Conservation (phyloP, 2,797 vertebrate genomes). For the Melanogrammus aeglefinus region DNA sequence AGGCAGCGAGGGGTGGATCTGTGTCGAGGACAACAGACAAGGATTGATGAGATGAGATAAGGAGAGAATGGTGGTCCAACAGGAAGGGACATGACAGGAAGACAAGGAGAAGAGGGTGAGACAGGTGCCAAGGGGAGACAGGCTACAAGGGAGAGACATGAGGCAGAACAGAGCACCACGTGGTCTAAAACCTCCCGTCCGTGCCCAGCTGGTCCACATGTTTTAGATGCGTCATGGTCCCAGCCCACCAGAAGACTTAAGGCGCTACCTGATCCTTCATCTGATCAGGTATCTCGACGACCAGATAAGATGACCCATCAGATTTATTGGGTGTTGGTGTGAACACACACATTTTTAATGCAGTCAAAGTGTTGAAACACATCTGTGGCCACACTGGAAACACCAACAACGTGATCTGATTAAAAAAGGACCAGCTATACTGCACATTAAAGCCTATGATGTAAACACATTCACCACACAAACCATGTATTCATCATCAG, state of each 20-base stretch:
- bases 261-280: background rate
- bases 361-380: background rate
- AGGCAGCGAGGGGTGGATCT: conserved; percentile 11
- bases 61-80: background rate
- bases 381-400: background rate
- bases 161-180: too few relatives aligned
- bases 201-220: background rate
- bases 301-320: background rate
- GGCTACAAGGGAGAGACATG: background rate
- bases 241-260: background rate
- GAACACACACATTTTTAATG: background rate
- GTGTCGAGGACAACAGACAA: background rate
- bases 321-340: background rate
- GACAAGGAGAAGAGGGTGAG: too few relatives aligned
- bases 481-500: background rate
- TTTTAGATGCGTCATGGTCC: background rate
- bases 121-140: background rate
- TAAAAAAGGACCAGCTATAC: too few relatives aligned
- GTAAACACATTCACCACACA: background rate
- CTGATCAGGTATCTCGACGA: background rate
- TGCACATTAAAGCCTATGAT: background rate
- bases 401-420: background rate
- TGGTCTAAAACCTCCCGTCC: background rate
- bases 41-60: background rate
- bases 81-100: background rate